Evolutionary conservation across 2,113 vertebrate genomes (phyloP).

Genomic region (Balaeniceps rex): DNA sequence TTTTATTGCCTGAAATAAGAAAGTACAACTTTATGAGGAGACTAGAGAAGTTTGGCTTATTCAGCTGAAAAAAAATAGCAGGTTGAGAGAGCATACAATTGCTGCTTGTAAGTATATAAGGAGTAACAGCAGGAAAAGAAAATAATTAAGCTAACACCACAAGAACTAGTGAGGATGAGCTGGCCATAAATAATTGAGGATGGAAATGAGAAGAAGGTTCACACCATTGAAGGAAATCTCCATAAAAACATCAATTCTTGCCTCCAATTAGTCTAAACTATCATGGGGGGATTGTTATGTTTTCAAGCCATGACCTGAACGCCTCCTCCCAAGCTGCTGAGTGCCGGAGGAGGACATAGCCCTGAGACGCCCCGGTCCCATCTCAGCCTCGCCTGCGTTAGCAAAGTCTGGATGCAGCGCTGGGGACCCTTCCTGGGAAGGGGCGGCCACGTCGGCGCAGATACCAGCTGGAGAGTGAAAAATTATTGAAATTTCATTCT

Average conservation of each 20-base stretch:
- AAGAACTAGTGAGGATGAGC: neutral
- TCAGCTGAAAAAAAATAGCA: neutral
- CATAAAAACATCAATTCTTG: neutral
- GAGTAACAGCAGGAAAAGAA: neutral
- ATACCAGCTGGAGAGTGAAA: neutral
- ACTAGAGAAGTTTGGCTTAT: neutral
- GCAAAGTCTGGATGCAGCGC: neutral
- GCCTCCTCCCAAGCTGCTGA: neutral
- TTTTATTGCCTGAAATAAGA: neutral
- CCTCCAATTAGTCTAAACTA: neutral
- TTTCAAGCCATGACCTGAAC: neutral
- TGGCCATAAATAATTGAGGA: slow-evolving; percentile 29
- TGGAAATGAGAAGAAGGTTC: neutral
- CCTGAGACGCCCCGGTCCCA: rapidly evolving
- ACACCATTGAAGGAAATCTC: neutral
- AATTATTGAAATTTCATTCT: neutral
- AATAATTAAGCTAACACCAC: neutral
- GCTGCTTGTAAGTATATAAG: neutral
- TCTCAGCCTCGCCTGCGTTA: rapidly evolving
- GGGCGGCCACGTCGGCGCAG: neutral
- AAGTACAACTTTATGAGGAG: neutral
- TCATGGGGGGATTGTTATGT: too few species aligned
- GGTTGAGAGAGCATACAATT: neutral
- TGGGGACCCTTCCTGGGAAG: neutral
- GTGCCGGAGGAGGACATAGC: neutral